A percentile compares a stretch with the other conserved stretches of the same genome.
Evolutionary conservation across 2,797 vertebrate genomes (phyloP).

Genomic region (Anguilla megastoma): DNA sequence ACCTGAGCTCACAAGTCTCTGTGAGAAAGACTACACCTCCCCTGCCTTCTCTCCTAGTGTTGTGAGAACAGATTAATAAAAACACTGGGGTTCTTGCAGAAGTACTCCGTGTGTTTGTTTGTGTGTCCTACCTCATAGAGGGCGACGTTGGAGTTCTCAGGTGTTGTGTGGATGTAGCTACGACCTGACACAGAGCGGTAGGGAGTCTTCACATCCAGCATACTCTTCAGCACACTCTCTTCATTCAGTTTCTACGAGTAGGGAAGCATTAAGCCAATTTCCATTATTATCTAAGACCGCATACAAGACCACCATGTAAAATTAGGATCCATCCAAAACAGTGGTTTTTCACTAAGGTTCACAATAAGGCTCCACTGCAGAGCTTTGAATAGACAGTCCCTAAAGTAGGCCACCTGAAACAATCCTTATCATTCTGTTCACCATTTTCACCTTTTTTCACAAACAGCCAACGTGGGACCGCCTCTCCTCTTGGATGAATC

Average conservation of each 20-base stretch:
- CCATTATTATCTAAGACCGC: neutral
- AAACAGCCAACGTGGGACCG: neutral
- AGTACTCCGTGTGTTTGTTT: neutral
- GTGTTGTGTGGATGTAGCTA: constrained; percentile 37
- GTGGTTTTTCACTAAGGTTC: neutral
- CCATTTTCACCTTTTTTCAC: neutral
- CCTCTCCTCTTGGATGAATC: neutral
- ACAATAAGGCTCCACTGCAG: neutral
- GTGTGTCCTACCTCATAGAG: constrained; percentile 31
- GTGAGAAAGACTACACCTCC: neutral
- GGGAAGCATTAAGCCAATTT: neutral
- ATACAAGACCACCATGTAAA: neutral
- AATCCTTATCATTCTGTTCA: neutral
- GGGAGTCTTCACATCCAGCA: constrained; percentile 35
- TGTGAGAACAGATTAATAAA: neutral
- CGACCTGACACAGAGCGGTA: constrained; percentile 16
- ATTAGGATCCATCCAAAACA: neutral
- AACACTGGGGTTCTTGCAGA: neutral
- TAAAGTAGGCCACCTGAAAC: neutral
- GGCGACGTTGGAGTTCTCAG: constrained; percentile 37
- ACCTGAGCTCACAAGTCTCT: neutral
- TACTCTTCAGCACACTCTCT: constrained; percentile 37
- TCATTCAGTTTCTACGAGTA: constrained; percentile 36
- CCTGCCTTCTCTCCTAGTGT: neutral
- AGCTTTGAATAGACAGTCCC: neutral